Base-by-base conservation (phyloP, 2,888 invertebrate genomes). In the Parnassius apollo region DNA sequence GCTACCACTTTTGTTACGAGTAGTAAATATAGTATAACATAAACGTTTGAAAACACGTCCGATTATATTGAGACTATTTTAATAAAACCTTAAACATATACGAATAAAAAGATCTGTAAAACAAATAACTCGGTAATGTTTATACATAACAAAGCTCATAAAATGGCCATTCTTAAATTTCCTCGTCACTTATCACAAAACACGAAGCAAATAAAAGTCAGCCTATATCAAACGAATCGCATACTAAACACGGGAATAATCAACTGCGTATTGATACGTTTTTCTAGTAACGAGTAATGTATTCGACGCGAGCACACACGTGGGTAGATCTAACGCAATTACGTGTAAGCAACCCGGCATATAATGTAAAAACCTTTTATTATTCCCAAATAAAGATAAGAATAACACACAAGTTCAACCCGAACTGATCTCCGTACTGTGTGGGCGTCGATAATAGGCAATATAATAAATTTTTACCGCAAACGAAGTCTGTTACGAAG, bases 311-410 rank as follows among this genome's bases (percentile, higher is more conserved):
- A n/a, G 49, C 13, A 49, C 49, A 55, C 35, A 63, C 51, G 63
- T 63, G 63, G 63, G 63, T 46, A 49, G 62, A 42, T n/a, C 53
- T 7, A 50, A 62, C 53, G 58, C 62, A 59, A 62, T 63, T 63
- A 63, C 62, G 54, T 63, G 59, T 63, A 48, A 51, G 51, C 45
- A 51, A 54, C 51, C 18, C 57, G 35, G 46, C 49, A 42, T 55
- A 56, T 63, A 63, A 59, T 63, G 63, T 63, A 56, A 52, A 59
- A 63, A 55, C 45, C 63, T 59, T 63, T 63, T 63, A 63, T 63
- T 63, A 63, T 55, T 56, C 51, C 35, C 63, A 46, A 63, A 63
- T 63, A 63, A 59, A 63, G 63, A 63, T 63, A 63, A 63, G 55
- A 51, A 45, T 55, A 55, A 63, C 63, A 63, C 59, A 56, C 54